Evolutionary conservation across 1,140 invertebrate species (phyloP), one percentile per base, ranked within the genome.

Genomic region (Coptotermes formosanus): DNA sequence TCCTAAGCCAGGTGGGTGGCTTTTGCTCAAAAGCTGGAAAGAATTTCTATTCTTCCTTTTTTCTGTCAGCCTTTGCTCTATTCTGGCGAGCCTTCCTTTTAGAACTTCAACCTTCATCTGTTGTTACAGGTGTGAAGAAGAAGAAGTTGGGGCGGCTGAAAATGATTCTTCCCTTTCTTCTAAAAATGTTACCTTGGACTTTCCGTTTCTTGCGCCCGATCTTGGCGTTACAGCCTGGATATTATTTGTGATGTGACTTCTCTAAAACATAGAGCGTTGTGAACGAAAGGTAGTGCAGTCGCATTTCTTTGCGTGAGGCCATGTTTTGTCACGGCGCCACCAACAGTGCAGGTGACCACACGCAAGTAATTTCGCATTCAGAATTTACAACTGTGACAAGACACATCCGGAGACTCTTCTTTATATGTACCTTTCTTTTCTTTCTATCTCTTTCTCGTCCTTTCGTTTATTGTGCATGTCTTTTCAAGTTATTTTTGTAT

Each of bases 21-120:
- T 69, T 69, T 69, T 69, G 64, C 64, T 69, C 25, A 69, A 69
- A 69, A 69, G 64, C 64, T 69, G 64, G 64, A 69, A 69, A 69
- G 64, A 69, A 69, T 69, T 69, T n/a, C 64, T 25, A n/a, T 69
- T 69, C 64, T 69, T 69, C 25, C 25, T 69, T 69, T 69, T 69
- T 69, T n/a, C 7, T n/a, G 3, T 25, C 25, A 2, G n/a, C 25
- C 64, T 30, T n/a, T 64, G 23, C 64, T 69, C 64, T 25, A 69
- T 69, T 69, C 64, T 69, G 12, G 64, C 23, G 64, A 69, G n/a
- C 21, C 64, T 69, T 3, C 1, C 25, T 69, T 69, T 12, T n/a
- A n/a, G 64, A 69, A 25, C 12, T 69, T 69, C 64, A 69, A 69
- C 64, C 64, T 69, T 69, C 64, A n/a, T 69, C 64, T 69, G 64